These are phyloP conservation scores for Lycophotia porphyrea DNA, from an alignment of 2,888 invertebrate species.

Conservation along the genomic window DNA sequence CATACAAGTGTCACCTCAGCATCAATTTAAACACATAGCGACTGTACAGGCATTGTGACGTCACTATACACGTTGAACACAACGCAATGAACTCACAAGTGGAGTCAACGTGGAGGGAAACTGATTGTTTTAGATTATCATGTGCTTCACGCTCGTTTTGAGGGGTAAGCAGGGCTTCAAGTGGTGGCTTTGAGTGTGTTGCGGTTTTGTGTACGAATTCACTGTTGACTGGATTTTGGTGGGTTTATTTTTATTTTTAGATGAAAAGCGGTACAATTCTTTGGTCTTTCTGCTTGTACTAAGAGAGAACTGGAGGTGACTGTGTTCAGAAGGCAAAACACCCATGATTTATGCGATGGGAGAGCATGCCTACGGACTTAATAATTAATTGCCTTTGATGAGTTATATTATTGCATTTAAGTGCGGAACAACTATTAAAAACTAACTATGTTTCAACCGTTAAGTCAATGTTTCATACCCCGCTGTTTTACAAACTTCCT, in stretches of 20 bases:
- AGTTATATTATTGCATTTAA: background rate
- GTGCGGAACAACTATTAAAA: background rate
- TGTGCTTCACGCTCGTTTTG: conserved; percentile 50
- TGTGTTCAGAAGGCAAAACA: background rate
- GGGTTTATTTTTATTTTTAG: background rate
- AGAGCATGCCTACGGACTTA: background rate
- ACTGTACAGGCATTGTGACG: conserved; percentile 11
- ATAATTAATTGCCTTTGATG: background rate
- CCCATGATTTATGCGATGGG: background rate
- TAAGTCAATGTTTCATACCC: background rate
- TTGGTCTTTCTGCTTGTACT: background rate
- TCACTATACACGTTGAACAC: conserved; percentile 35
- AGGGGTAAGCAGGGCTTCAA: conserved; percentile 31
- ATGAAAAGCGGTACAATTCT: background rate
- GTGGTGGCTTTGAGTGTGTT: conserved; percentile 27
- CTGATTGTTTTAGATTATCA: conserved; percentile 59
- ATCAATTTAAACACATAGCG: background rate
- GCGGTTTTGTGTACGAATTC: conserved; percentile 26
- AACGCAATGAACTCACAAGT: conserved; percentile 49
- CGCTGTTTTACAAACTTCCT: background rate
- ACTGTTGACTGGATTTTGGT: background rate
- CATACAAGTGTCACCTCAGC: background rate
- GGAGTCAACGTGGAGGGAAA: conserved; percentile 61
- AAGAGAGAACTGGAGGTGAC: background rate
- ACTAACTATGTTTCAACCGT: background rate